These are phyloP conservation scores for Entomyzon cyanotis DNA, from an alignment of 2,113 vertebrate genomes.

Conservation along the genomic window DNA sequence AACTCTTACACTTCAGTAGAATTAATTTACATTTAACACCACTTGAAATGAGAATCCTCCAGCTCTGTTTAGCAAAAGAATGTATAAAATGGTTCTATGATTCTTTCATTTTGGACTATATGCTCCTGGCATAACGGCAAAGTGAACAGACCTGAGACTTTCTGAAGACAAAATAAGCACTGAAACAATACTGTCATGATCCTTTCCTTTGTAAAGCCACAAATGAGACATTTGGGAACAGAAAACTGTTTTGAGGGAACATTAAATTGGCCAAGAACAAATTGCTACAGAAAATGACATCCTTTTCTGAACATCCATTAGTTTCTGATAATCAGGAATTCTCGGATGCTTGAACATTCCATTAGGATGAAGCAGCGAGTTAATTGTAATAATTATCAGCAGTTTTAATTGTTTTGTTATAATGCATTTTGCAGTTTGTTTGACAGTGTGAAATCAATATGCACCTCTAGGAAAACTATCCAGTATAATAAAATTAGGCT, in stretches of 20 bases:
- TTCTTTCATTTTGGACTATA: neutral
- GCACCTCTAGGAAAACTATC: constrained; percentile 39
- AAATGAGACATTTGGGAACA: constrained; percentile 33
- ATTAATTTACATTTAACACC: neutral
- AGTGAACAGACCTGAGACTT: neutral
- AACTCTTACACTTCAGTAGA: neutral
- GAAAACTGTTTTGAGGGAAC: constrained; percentile 44
- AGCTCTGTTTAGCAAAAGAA: neutral
- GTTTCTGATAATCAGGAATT: constrained; percentile 59
- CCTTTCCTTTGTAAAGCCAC: constrained; percentile 15
- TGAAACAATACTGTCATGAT: neutral
- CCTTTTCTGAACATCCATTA: constrained; percentile 57
- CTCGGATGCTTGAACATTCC: constrained; percentile 54
- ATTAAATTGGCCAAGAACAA: constrained; percentile 63
- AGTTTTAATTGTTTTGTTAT: constrained; percentile 61
- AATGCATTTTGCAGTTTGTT: constrained; percentile 45
- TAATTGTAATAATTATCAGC: constrained; percentile 66
- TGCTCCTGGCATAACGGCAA: neutral
- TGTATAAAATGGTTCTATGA: neutral
- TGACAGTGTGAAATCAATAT: constrained; percentile 37
- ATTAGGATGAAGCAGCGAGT: constrained; percentile 46
- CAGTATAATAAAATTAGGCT: constrained; percentile 38
- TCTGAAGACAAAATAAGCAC: constrained; percentile 11
- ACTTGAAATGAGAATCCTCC: neutral
- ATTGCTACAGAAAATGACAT: constrained; percentile 59